Evolutionary conservation across 1,140 invertebrate species (phyloP).

Genomic region (Holotrichia oblita): DNA sequence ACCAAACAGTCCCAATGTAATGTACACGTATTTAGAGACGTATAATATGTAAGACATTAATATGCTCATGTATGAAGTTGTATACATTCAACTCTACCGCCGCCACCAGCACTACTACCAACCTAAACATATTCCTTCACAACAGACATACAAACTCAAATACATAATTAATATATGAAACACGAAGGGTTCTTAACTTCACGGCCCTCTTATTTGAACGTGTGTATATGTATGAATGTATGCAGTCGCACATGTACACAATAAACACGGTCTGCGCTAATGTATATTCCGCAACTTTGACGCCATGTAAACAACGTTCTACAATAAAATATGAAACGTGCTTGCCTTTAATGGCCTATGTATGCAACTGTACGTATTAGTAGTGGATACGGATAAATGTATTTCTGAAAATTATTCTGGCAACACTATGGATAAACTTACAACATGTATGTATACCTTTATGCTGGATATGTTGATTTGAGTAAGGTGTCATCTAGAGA

Average conservation of each 20-base stretch:
- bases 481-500: too few species aligned
- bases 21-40: background rate
- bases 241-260: background rate
- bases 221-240: background rate
- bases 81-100: background rate
- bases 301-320: background rate
- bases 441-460: too few species aligned
- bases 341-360: background rate
- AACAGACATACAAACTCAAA: conserved; percentile 8
- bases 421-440: too few species aligned
- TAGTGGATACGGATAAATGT: background rate
- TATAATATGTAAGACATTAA: conserved; percentile 8
- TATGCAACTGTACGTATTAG: background rate
- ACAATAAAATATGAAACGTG: conserved; percentile 17
- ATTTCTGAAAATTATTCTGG: background rate
- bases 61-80: background rate
- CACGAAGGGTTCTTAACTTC: conserved; percentile 15
- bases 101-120: background rate
- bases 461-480: too few species aligned
- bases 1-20: background rate
- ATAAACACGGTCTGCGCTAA: background rate
- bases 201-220: background rate
- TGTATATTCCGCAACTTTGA: background rate
- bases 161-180: conserved; percentile 22
- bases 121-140: conserved; percentile 4